Conservation (phyloP, 2,797 vertebrate genomes). For the Enteromius paludinosus region DNA sequence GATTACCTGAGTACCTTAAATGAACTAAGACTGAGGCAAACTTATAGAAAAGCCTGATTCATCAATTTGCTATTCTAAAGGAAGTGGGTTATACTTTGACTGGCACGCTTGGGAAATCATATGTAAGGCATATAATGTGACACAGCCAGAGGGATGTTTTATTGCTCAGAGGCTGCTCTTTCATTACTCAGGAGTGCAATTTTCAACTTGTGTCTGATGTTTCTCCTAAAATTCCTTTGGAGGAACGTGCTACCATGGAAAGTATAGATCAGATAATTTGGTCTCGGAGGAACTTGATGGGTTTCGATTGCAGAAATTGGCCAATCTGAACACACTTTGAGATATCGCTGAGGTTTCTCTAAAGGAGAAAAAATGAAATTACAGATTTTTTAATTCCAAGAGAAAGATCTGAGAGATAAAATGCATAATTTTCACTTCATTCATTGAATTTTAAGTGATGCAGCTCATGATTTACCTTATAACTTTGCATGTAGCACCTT, state of each 20-base stretch:
- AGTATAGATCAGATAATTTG: not conserved
- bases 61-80: not conserved
- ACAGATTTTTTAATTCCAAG: not conserved
- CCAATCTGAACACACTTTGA: not conserved
- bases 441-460: not conserved
- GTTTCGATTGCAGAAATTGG: not conserved
- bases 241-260: not conserved
- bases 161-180: conserved; percentile 3
- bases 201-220: conserved; percentile 11
- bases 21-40: conserved; percentile 18
- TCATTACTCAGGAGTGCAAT: not conserved
- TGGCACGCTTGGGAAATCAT: conserved; percentile 10
- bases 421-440: not conserved
- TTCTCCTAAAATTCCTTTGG: not conserved
- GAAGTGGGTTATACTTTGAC: conserved; percentile 7
- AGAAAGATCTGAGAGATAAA: not conserved
- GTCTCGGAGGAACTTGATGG: not conserved
- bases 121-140: conserved; percentile 2
- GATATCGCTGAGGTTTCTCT: not conserved
- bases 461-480: too few relatives aligned
- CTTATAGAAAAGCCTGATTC: conserved; percentile 5
- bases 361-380: not conserved
- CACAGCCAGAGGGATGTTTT: conserved; percentile 23
- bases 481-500: not conserved
- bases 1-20: conserved; percentile 25